These are phyloP conservation scores for Drosophila dunni DNA, from an alignment of 1,140 invertebrate species.

Conservation along the genomic window DNA sequence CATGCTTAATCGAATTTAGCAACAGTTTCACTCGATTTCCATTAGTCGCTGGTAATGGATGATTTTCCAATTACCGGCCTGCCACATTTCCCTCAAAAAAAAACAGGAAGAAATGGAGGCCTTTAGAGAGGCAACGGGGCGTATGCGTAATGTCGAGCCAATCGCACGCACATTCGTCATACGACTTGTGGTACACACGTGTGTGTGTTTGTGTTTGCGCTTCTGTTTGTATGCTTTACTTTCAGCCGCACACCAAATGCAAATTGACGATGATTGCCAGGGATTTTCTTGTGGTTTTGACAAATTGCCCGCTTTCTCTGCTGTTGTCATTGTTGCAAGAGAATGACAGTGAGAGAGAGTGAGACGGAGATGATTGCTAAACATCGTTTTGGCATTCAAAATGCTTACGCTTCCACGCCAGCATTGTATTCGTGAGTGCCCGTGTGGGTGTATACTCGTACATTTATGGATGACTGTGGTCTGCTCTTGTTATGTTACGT, in stretches of 20 bases:
- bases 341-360: background rate
- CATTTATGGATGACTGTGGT: slow-evolving; percentile 20
- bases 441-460: slow-evolving; percentile 8
- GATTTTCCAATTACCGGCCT: slow-evolving; percentile 80
- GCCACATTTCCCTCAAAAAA: slow-evolving; percentile 40
- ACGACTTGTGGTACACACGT: slow-evolving; percentile 10
- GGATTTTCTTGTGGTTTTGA: slow-evolving; percentile 67
- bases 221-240: slow-evolving; percentile 4
- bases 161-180: slow-evolving; percentile 74
- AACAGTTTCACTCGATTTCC: slow-evolving; percentile 75
- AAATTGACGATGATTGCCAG: slow-evolving; percentile 61
- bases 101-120: background rate
- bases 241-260: slow-evolving; percentile 54
- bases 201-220: background rate
- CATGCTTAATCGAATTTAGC: slow-evolving; percentile 78
- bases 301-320: slow-evolving; percentile 72
- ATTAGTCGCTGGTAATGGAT: slow-evolving; percentile 78
- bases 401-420: slow-evolving; percentile 50
- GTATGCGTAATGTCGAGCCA: slow-evolving; percentile 58
- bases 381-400: slow-evolving; percentile 65
- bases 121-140: slow-evolving; percentile 23
- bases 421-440: slow-evolving; percentile 39
- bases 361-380: slow-evolving; percentile 25
- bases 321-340: slow-evolving; percentile 46
- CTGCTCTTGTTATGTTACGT: slow-evolving; percentile 27